These are phyloP conservation scores for Cerceris rybyensis DNA, from an alignment of 2,888 invertebrate species.

Conservation along the genomic window DNA sequence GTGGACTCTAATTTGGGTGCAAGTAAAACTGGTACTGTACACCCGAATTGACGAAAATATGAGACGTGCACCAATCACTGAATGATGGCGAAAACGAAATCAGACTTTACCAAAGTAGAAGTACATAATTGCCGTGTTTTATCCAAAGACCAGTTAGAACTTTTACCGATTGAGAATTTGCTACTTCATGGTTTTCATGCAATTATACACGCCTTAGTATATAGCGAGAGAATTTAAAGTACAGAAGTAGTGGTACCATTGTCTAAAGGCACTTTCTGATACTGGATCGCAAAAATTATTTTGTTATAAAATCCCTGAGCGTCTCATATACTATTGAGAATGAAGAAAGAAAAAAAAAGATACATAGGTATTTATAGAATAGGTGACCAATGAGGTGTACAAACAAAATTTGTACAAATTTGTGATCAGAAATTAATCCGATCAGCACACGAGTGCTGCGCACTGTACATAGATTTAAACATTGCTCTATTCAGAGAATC, in stretches of 20 bases:
- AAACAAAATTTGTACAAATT: conserved; percentile 68
- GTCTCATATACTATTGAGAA: conserved; percentile 52
- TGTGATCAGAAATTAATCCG: conserved; percentile 61
- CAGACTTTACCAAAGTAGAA: conserved; percentile 54
- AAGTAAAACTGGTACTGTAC: conserved; percentile 27
- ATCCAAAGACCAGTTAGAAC: conserved; percentile 61
- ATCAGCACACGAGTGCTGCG: conserved; percentile 43
- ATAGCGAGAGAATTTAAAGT: conserved; percentile 33
- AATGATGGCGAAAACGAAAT: conserved; percentile 28
- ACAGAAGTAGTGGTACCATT: conserved; percentile 27
- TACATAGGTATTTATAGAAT: conserved; percentile 63
- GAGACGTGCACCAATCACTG: conserved; percentile 35
- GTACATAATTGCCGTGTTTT: conserved; percentile 50
- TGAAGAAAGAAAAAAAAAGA: conserved; percentile 33
- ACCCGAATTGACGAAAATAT: conserved; percentile 31
- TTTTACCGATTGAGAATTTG: conserved; percentile 55
- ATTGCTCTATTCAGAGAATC: conserved; percentile 45
- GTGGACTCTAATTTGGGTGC: conserved; percentile 38
- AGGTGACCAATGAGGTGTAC: conserved; percentile 66
- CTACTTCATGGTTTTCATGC: conserved; percentile 50
- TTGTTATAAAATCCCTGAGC: conserved; percentile 59
- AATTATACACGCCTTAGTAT: conserved; percentile 57
- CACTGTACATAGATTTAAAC: conserved; percentile 63
- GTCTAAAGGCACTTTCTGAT: conserved; percentile 41
- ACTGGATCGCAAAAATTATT: conserved; percentile 62